Conservation (phyloP, 1,140 invertebrate species). For the Neodiprion pinetum region DNA sequence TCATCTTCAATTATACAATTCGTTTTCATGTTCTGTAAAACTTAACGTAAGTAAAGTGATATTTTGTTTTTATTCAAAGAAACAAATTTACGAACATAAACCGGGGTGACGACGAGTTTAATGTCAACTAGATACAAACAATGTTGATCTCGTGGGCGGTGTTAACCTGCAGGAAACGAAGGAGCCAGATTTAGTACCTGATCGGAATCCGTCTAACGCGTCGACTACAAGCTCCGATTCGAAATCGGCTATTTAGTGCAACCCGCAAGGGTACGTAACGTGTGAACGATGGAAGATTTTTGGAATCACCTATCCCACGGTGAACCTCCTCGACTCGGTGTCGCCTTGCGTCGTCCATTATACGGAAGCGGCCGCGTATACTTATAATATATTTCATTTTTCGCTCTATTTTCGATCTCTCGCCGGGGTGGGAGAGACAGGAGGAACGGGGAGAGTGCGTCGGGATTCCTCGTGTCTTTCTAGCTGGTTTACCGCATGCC, state of each 20-base stretch:
- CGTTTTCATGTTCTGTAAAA: too few species aligned
- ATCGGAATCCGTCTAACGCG: not conserved
- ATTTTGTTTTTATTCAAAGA: too few species aligned
- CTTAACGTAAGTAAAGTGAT: too few species aligned
- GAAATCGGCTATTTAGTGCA: not conserved
- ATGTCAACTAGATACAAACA: too few species aligned
- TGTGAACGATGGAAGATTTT: not conserved
- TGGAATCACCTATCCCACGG: too few species aligned
- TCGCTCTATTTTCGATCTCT: conserved; percentile 50
- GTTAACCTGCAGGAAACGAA: not conserved
- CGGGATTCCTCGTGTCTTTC: conserved; percentile 36
- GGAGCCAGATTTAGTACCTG: conserved; percentile 1
- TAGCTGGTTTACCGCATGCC: conserved; percentile 50
- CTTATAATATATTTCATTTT: conserved; percentile 61
- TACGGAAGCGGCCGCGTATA: conserved; percentile 22
- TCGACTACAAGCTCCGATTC: not conserved
- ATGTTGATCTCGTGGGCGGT: too few species aligned
- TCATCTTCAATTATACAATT: too few species aligned
- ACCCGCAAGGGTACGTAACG: not conserved
- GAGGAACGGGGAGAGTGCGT: not conserved
- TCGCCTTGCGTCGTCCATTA: not conserved
- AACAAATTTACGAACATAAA: too few species aligned
- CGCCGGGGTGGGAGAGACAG: conserved; percentile 19
- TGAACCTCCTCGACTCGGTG: not conserved
- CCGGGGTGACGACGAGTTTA: too few species aligned